Conservation (phyloP, 2,113 vertebrate species). For the Scomber colias region DNA sequence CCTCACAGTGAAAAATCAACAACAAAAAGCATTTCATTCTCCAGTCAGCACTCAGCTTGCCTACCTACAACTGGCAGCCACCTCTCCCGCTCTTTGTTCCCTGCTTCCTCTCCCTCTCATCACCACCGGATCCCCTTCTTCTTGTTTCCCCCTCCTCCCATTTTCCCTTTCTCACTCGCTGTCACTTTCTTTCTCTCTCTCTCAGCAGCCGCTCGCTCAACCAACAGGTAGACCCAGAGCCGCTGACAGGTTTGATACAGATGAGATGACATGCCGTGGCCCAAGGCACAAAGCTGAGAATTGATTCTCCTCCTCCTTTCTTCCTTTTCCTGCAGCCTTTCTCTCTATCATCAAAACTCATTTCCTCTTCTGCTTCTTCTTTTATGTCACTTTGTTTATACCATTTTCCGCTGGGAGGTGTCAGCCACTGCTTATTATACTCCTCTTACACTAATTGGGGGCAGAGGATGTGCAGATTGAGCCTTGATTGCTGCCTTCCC, state of each 20-base stretch:
- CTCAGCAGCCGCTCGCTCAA: slow-evolving; percentile 31
- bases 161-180: slow-evolving; percentile 4
- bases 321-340: neutral
- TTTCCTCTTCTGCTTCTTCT: slow-evolving; percentile 13
- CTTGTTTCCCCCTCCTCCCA: slow-evolving; percentile 15
- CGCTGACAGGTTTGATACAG: slow-evolving; percentile 64
- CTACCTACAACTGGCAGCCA: neutral
- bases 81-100: slow-evolving; percentile 9
- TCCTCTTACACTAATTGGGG: slow-evolving; percentile 60
- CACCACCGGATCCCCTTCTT: neutral
- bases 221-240: slow-evolving; percentile 54
- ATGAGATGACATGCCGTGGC: slow-evolving; percentile 52
- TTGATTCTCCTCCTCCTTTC: slow-evolving; percentile 31
- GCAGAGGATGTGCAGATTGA: slow-evolving; percentile 68
- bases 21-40: slow-evolving; percentile 2
- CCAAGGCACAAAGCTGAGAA: slow-evolving; percentile 40
- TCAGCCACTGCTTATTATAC: slow-evolving; percentile 52
- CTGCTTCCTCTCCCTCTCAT: neutral
- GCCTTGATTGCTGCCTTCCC: slow-evolving; percentile 63
- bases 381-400: slow-evolving; percentile 33
- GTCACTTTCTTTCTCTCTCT: slow-evolving; percentile 7
- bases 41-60: neutral
- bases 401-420: slow-evolving; percentile 36
- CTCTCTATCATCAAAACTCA: slow-evolving; percentile 1
- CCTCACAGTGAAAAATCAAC: neutral